Evolutionary conservation across 35 echinoderm and acorn worm genomes (phyloP), one percentile per base, ranked within the genome.

Genomic region (Amphiura filiformis): DNA sequence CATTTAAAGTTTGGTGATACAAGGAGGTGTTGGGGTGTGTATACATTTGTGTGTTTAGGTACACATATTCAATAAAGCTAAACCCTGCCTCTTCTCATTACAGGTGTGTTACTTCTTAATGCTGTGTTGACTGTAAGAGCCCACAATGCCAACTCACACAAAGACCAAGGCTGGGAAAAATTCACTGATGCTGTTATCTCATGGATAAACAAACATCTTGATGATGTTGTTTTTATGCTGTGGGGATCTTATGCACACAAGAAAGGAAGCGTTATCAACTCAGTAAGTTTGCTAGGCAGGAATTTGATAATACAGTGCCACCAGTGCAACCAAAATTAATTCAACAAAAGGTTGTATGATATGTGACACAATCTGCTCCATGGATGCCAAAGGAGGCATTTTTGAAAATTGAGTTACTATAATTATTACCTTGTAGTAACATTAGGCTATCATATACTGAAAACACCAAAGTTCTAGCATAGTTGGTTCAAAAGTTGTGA

Each of bases 201-300:
- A 0, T 98, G 96, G 92, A 83, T 98, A 37, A 98, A 94, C 81
- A 89, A 92, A 17, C 89, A 98, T 82, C 80, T 81, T 2, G 78
- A 89, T 39, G 87, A 82, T 17, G 56, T 98, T 14, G 96, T 94
- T 5, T 98, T 98, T 78, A 41, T 98, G 82, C 87, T 98, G 5
- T 98, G 96, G 92, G 96, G 96, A 15, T 89, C 89, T 0, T 94
- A 98, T 82, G 96, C 96, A 38, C 96, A 98, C 38, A 98, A 98
- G 90, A 98, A 98, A 82, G 92, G 95, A 7, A 88, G 57, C 17
- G 17, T 83, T 94, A n/a, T 94, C 94, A 22, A 94, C 94, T 56
- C 93, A 0, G 96, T 98, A 83, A 83, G 92, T 82, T 4, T 13
- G 26, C 0, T 38, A 57, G 36, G 0, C 20, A 15, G 33, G 32